Percentiles rank a stretch among this genome's conserved stretches.
Conservation (phyloP, 2,888 invertebrate genomes). For the Nephrotoma guestfalica region DNA sequence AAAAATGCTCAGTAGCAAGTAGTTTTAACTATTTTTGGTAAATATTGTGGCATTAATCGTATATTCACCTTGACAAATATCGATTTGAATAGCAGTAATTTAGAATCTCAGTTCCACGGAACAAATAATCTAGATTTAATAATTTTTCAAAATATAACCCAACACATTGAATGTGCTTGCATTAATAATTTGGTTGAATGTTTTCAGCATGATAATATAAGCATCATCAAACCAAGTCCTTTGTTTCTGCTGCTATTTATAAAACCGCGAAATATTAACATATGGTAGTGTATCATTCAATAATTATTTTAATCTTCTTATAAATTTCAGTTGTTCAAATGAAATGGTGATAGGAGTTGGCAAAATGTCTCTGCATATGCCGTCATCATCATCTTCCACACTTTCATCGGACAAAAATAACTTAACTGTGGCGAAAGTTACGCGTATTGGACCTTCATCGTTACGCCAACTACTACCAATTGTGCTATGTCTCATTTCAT, state of each 20-base stretch:
- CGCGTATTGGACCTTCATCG: conserved; percentile 27
- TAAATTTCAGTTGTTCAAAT: not conserved
- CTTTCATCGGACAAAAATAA: conserved; percentile 15
- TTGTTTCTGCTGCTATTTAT: not conserved
- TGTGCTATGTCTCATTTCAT: conserved; percentile 58
- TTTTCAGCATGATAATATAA: not conserved
- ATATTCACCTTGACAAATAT: not conserved
- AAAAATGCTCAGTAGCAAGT: not conserved
- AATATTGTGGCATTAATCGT: not conserved
- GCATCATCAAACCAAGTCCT: not conserved
- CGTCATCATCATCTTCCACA: conserved; percentile 12
- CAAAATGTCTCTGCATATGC: conserved; percentile 16
- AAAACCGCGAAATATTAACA: not conserved
- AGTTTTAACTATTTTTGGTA: not conserved
- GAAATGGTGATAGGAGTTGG: conserved; percentile 8
- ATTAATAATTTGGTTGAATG: not conserved
- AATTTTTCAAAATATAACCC: not conserved
- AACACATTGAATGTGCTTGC: not conserved
- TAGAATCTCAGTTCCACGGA: not conserved
- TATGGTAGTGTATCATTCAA: not conserved
- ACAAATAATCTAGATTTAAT: not conserved
- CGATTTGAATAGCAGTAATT: not conserved
- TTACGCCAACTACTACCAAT: conserved; percentile 45
- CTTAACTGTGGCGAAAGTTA: conserved; percentile 25
- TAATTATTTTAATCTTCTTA: not conserved